Evolutionary conservation across 92 coral and sea anemone species (phyloP).

Genomic region (Epizoanthus ramosus): DNA sequence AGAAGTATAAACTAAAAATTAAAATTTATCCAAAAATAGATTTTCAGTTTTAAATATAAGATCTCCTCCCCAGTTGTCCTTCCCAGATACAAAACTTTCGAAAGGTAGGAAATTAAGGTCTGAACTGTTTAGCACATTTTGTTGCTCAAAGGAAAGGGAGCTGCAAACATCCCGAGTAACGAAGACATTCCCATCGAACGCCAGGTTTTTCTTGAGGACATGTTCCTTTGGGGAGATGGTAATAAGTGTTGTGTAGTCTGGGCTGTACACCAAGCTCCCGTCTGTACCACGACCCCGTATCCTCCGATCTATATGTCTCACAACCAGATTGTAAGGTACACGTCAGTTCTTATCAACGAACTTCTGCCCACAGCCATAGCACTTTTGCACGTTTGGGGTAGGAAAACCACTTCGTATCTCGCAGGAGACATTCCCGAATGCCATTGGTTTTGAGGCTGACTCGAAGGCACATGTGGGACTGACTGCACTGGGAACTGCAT

Average conservation of each 20-base stretch:
- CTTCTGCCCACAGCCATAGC: constrained; percentile 46
- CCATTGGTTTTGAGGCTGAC: constrained; percentile 24
- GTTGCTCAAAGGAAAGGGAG: too few species aligned
- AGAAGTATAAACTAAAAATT: too few species aligned
- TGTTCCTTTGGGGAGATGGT: constrained; percentile 2
- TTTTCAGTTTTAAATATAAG: too few species aligned
- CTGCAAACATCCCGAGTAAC: not conserved
- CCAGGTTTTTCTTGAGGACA: constrained; percentile 18
- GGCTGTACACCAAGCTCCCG: too few species aligned
- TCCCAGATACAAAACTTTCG: too few species aligned
- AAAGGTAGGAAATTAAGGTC: too few species aligned
- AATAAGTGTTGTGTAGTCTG: constrained; percentile 2
- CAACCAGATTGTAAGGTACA: constrained; percentile 29
- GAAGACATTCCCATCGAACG: not conserved
- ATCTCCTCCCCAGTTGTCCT: too few species aligned
- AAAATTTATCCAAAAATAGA: too few species aligned
- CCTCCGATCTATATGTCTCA: constrained; percentile 29
- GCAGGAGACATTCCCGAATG: constrained; percentile 45
- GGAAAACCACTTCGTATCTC: constrained; percentile 24
- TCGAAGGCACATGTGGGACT: too few species aligned
- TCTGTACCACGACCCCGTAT: constrained; percentile 23
- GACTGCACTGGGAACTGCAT: not conserved
- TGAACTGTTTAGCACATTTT: too few species aligned
- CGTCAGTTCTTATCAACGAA: constrained; percentile 32
- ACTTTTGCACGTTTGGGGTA: constrained; percentile 25